Evolutionary conservation across 2,797 vertebrate genomes (phyloP).

Genomic region (Coregonus suidteri): DNA sequence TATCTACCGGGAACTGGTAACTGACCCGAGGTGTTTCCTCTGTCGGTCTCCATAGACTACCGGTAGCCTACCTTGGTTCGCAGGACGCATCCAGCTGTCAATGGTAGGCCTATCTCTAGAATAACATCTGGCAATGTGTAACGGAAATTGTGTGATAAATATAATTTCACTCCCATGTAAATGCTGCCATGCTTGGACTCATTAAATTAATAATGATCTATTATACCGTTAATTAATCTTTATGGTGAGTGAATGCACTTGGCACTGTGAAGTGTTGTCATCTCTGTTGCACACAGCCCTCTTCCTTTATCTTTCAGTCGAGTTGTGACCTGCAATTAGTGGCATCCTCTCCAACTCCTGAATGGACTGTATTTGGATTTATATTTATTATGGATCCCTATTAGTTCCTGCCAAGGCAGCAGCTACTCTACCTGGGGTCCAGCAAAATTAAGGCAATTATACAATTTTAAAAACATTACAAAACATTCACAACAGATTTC

Average conservation of each 20-base stretch:
- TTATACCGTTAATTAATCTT: conserved; percentile 41
- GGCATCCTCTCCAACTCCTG: conserved; percentile 18
- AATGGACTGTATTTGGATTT: not conserved
- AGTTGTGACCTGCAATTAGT: conserved; percentile 48
- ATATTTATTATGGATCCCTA: too few species aligned
- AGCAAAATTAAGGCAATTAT: too few species aligned
- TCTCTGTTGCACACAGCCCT: conserved; percentile 12
- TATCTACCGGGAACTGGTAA: not conserved
- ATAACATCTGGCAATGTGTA: not conserved
- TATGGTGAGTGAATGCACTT: conserved; percentile 40
- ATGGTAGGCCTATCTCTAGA: not conserved
- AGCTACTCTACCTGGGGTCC: too few species aligned
- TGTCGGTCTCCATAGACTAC: not conserved
- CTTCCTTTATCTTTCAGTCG: conserved; percentile 48
- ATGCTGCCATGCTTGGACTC: conserved; percentile 12
- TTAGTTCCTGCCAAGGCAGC: too few species aligned
- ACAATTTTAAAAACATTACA: too few species aligned
- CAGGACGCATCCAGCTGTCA: not conserved
- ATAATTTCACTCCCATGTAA: conserved; percentile 26
- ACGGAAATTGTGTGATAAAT: not conserved
- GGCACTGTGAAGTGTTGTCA: conserved; percentile 18
- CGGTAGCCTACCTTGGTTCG: not conserved
- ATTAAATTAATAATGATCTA: conserved; percentile 28
- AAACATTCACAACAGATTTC: too few species aligned
- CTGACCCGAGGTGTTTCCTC: not conserved